These are phyloP conservation scores for Noctua janthe DNA, from an alignment of 2,888 invertebrate genomes.

Conservation along the genomic window DNA sequence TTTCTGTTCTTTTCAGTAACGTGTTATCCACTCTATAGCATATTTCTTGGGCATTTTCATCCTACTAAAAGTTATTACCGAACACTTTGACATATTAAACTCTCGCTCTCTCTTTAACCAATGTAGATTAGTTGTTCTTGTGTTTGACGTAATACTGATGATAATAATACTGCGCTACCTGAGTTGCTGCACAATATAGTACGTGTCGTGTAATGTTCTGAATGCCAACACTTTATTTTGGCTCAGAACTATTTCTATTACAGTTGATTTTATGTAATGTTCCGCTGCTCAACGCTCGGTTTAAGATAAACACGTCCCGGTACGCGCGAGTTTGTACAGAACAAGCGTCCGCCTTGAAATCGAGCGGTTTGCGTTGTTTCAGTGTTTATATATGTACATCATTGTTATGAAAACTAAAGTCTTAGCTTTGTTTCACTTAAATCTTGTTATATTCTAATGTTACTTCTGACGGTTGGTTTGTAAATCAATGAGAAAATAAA, in stretches of 20 bases:
- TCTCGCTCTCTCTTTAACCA: too few species aligned
- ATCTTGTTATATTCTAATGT: not conserved
- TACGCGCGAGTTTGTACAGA: not conserved
- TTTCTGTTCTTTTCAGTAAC: constrained; percentile 1
- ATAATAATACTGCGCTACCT: not conserved
- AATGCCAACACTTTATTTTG: not conserved
- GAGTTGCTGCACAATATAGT: not conserved
- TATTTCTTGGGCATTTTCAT: not conserved
- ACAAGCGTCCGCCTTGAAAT: not conserved
- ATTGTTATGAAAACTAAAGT: constrained; percentile 13
- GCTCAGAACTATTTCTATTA: not conserved
- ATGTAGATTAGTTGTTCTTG: not conserved
- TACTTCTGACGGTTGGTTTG: not conserved
- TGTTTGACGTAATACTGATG: not conserved
- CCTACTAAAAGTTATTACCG: not conserved
- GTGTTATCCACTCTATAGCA: not conserved
- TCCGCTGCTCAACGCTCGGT: not conserved
- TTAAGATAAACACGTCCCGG: not conserved
- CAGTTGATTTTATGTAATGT: constrained; percentile 1
- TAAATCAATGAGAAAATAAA: not conserved
- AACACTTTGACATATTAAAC: not conserved
- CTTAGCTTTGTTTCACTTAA: not conserved
- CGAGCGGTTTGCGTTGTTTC: not conserved
- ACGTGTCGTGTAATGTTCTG: not conserved
- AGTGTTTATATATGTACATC: constrained; percentile 8